These are phyloP conservation scores for Sapayoa aenigma DNA, from an alignment of 2,113 vertebrate species.

Conservation along the genomic window DNA sequence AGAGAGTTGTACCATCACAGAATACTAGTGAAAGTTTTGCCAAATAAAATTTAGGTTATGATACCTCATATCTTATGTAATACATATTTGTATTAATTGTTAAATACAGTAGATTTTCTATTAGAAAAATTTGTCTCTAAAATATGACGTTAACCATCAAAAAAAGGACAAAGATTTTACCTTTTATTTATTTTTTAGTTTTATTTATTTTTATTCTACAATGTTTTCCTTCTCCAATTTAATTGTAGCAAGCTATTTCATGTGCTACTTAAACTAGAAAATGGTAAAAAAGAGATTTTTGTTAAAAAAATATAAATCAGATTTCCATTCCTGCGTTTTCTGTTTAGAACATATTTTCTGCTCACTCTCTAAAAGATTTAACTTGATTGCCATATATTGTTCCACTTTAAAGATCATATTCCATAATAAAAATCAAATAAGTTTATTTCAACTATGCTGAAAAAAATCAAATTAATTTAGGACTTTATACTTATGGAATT, in stretches of 20 bases:
- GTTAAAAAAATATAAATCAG: neutral
- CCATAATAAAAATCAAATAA: neutral
- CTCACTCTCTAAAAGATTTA: neutral
- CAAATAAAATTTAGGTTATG: neutral
- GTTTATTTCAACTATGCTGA: neutral
- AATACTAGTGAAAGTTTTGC: neutral
- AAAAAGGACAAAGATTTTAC: neutral
- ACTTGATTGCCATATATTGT: neutral
- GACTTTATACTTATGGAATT: neutral
- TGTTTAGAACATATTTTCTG: neutral
- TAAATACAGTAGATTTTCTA: neutral
- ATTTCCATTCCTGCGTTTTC: neutral
- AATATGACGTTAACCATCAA: neutral
- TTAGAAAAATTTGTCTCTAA: neutral
- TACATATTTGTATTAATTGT: neutral
- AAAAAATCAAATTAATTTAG: neutral
- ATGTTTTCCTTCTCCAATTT: neutral
- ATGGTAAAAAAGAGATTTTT: neutral
- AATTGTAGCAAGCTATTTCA: neutral
- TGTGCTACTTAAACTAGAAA: neutral
- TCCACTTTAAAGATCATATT: neutral
- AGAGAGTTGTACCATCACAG: neutral
- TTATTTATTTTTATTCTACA: neutral
- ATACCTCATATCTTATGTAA: neutral
- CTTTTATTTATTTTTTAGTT: neutral